Evolutionary conservation across 2,797 vertebrate species (phyloP).

Genomic region (Urosaurus nigricauda): DNA sequence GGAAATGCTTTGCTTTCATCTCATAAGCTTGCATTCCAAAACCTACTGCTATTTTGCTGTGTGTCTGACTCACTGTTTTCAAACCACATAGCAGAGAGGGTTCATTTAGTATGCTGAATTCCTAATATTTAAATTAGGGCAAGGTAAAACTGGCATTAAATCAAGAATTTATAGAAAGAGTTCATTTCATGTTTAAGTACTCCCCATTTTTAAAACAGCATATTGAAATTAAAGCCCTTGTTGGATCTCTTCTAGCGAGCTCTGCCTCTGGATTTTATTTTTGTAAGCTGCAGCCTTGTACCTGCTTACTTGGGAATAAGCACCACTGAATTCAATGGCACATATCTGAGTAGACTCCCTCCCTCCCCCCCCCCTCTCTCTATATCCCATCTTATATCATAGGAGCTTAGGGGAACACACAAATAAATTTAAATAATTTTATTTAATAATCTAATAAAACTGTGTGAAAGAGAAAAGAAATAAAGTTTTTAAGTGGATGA

Average conservation of each 20-base stretch:
- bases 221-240: background rate
- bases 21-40: background rate
- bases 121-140: background rate
- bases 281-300: background rate
- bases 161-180: slow-evolving; percentile 20
- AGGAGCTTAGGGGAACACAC: too few species aligned
- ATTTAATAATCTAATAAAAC: too few species aligned
- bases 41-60: slow-evolving; percentile 14
- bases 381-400: too few species aligned
- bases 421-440: too few species aligned
- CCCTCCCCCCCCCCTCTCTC: too few species aligned
- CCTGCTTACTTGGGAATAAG: background rate
- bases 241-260: background rate
- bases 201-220: background rate
- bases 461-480: too few species aligned
- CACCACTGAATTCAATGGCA: background rate
- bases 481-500: too few species aligned
- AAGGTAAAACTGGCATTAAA: slow-evolving; percentile 24
- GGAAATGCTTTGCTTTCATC: slow-evolving; percentile 5
- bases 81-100: slow-evolving; percentile 15
- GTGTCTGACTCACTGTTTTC: slow-evolving; percentile 20
- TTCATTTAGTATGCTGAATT: slow-evolving; percentile 23
- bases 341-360: background rate
- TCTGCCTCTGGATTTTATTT: background rate
- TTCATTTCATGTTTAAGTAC: accelerated